These are phyloP conservation scores for Paralvinella palmiformis DNA, from an alignment of 1,140 invertebrate genomes.

Conservation along the genomic window DNA sequence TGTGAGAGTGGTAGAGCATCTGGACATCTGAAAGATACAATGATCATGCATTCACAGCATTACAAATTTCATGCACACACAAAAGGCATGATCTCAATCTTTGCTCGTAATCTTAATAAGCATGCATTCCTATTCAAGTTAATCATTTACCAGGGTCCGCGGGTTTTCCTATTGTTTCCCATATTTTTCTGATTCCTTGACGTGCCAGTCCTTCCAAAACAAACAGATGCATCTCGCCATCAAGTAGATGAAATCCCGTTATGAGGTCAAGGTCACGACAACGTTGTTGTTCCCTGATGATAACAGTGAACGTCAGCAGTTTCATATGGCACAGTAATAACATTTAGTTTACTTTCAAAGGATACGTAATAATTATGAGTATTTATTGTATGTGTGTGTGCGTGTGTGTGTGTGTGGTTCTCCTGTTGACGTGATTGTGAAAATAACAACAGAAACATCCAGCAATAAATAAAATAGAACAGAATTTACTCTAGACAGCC, in stretches of 20 bases:
- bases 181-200: constrained; percentile 31
- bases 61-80: no score
- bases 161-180: constrained; percentile 27
- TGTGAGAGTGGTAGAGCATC: constrained; percentile 45
- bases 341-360: no score
- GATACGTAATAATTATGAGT: no score
- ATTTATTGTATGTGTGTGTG: no score
- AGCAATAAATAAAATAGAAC: constrained; percentile 1
- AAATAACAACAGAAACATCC: neutral
- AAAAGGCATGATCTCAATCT: no score
- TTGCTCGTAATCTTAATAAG: no score
- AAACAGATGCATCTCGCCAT: constrained; percentile 44
- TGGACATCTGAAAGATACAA: constrained; percentile 33
- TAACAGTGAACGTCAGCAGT: constrained; percentile 9
- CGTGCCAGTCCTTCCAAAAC: constrained; percentile 46
- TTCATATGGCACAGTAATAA: neutral
- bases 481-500: no score
- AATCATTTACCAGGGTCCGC: constrained; percentile 13
- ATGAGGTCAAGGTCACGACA: constrained; percentile 42
- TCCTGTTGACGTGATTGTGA: no score
- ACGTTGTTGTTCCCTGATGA: constrained; percentile 38
- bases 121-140: no score
- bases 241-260: constrained; percentile 48
- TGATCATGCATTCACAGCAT: no score
- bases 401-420: no score